Conservation (phyloP, 2,113 vertebrate species). For the Oenanthe melanoleuca region DNA sequence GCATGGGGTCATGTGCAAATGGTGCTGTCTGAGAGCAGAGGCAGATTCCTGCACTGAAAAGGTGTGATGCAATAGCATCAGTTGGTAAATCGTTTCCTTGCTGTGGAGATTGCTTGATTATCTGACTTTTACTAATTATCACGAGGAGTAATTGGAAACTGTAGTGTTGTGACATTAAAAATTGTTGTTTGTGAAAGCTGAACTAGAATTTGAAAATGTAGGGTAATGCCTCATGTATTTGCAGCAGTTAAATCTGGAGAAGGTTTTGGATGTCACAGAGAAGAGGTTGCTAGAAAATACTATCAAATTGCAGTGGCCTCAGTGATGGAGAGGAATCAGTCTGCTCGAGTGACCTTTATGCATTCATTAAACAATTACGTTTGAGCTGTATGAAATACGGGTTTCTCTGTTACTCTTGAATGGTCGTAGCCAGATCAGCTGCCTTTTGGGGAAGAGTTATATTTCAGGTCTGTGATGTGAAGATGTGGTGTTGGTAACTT, state of each 20-base stretch:
- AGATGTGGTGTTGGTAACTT: background rate
- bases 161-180: background rate
- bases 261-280: background rate
- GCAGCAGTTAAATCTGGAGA: background rate
- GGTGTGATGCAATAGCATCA: background rate
- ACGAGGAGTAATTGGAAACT: background rate
- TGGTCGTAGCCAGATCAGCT: background rate
- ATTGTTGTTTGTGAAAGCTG: background rate
- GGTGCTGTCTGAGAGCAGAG: background rate
- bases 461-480: background rate
- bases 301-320: background rate
- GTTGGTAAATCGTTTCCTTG: background rate
- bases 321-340: background rate
- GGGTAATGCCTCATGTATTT: background rate
- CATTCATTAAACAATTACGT: background rate
- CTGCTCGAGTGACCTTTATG: background rate
- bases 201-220: background rate
- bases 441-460: background rate
- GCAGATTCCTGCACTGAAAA: background rate
- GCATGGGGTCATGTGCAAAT: too few relatives aligned
- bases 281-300: background rate
- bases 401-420: background rate
- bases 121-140: background rate
- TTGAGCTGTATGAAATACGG: background rate
- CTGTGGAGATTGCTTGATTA: background rate